Base-by-base conservation (phyloP, 2,113 vertebrate species). In the Megatriorchis doriae region DNA sequence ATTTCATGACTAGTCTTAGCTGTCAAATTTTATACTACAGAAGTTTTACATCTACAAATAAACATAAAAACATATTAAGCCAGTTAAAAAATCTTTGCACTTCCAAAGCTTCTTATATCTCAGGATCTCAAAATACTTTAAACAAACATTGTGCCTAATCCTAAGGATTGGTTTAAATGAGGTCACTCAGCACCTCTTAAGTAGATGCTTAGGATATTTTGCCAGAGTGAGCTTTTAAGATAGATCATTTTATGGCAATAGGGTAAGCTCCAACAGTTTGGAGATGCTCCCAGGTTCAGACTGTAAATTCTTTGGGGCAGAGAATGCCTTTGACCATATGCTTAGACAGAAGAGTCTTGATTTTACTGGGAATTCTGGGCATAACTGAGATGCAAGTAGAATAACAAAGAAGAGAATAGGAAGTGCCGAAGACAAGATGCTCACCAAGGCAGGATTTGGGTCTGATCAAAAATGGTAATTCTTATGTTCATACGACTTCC, bases 41-140 rank as follows among this genome's bases (percentile, higher is more conserved):
- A 80, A 95, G 45, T 94, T 95, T 84, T 77, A 95, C 62, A 81
- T 91, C 74, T 96, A 90, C 89, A 96, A 97, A 97, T 94, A 96
- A 94, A 97, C 87, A 91, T 70, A 93, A 96, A 97, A 96, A 94
- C 38, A 86, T 82, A 95, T 91, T 95, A 96, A 91, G 62, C 62
- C 50, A 71, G 55, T 92, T 85, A 56, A 90, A 95, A 96, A 93
- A 72, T 86, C 93, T 94, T 95, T 90, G 66, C 95, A 94, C 81
- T 96, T 96, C 56, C 90, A 96, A 84, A 89, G 48, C 48, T 53
- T 61, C 95, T 95, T 95, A 77, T 93, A 93, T 95, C 94, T 93
- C 84, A 88, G 47, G 89, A 90, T 90, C 91, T 95, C 87, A 88
- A 96, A 95, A 94, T 58, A 80, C 73, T 95, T 96, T 95, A 95